Base-by-base conservation (phyloP, 1,140 invertebrate genomes). In the Zophobas atratus region DNA sequence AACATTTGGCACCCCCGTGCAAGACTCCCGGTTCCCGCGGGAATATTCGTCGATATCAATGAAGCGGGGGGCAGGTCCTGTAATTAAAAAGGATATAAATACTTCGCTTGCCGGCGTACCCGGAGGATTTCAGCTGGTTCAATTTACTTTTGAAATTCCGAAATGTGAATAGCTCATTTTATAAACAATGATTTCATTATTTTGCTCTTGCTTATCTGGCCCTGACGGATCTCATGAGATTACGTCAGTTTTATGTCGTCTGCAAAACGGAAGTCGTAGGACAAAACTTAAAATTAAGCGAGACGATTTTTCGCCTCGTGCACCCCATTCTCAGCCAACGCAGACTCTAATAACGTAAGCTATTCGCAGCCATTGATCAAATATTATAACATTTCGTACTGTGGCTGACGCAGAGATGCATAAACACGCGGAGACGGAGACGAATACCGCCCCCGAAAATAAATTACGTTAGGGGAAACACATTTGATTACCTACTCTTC, bases 121-220 rank as follows among this genome's bases (percentile, higher is more conserved):
- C 38, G 6, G 4, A 41, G 20, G 38, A 67, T 67, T 67, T 67
- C 55, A 57, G 34, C 20, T 35, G 55, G 20, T 20, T 57, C 60
- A 67, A 67, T 67, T 67, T 67, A 67, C 60, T 43, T 43, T 43
- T 43, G 60, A 67, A 67, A 67, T 32, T 67, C 60, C 60, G 39
- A 67, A 67, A 46, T 43, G 60, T 67, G 60, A 67, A 67, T 67
- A 67, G 60, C 38, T 67, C 60, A 43, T 67, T 67, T 67, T 67
- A 67, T 67, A 67, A 67, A 67, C 60, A 67, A 67, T 67, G 60
- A 67, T 67, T 67, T 67, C 60, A 67, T 67, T 67, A 67, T 67
- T 67, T 67, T 67, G 60, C 60, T 67, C 38, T 67, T 67, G 60
- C 60, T 67, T 67, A 67, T 67, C 60, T 67, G 60, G 60, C 43